These are phyloP conservation scores for Lissocephala sabroskyi DNA, from an alignment of 2,888 invertebrate species.

Conservation along the genomic window DNA sequence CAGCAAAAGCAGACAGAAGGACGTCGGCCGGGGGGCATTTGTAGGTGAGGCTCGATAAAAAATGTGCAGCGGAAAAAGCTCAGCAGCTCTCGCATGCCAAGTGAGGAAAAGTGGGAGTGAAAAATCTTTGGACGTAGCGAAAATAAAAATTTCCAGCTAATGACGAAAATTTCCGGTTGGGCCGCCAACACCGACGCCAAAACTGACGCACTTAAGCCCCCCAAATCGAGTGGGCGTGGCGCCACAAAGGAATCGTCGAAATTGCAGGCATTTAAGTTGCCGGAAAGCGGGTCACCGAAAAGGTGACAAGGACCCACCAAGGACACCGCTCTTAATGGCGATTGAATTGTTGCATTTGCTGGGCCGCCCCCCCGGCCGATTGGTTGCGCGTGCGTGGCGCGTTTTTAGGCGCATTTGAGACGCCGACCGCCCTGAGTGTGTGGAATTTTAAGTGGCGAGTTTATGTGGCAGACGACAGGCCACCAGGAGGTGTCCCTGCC, in stretches of 20 bases:
- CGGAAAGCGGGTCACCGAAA: no score
- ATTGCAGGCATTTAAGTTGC: no score
- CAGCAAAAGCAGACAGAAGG: neutral
- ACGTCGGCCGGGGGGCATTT: neutral
- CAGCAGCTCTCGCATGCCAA: no score
- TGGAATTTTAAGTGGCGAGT: constrained; percentile 38
- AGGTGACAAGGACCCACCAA: no score
- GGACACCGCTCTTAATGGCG: no score
- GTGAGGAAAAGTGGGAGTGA: constrained; percentile 25
- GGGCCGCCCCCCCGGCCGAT: neutral
- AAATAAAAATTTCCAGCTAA: constrained; percentile 61
- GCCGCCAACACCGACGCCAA: constrained; percentile 12
- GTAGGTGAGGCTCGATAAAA: no score
- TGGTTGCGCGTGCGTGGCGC: constrained; percentile 45
- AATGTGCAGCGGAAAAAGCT: constrained; percentile 39
- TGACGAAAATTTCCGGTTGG: constrained; percentile 60
- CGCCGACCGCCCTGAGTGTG: no score
- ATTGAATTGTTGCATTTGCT: no score
- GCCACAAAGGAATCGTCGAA: no score
- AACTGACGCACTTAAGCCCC: no score
- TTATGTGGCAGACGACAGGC: neutral
- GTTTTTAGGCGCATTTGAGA: constrained; percentile 31
- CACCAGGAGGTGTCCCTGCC: no score
- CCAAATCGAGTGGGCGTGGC: no score
- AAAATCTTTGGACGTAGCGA: constrained; percentile 40